A percentile compares a stretch with the other conserved stretches of the same genome.
These are phyloP conservation scores for Takifugu ocellatus DNA, from an alignment of 2,797 vertebrate species.

Conservation along the genomic window DNA sequence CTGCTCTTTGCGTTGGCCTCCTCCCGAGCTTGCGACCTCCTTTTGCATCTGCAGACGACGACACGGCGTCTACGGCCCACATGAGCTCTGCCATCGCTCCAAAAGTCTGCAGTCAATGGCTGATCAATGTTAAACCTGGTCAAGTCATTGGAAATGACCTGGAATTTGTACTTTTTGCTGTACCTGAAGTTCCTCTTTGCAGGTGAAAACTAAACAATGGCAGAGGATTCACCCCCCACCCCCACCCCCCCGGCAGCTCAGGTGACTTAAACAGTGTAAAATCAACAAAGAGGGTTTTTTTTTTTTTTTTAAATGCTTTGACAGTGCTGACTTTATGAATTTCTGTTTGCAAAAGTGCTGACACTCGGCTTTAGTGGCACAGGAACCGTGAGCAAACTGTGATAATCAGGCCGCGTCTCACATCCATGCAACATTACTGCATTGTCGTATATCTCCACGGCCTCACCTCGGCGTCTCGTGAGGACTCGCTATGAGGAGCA, in stretches of 20 bases:
- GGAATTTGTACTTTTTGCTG: too few species aligned
- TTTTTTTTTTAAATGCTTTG: neutral
- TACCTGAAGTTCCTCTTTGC: too few species aligned
- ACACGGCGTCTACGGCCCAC: slow-evolving; percentile 34
- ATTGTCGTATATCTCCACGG: neutral
- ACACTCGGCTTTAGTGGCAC: neutral
- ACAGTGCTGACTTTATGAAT: neutral
- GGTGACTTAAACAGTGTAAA: neutral
- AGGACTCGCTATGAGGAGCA: neutral
- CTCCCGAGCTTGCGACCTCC: slow-evolving; percentile 50
- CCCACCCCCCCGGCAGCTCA: neutral
- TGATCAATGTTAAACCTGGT: too few species aligned
- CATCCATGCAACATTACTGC: neutral
- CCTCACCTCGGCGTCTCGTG: neutral
- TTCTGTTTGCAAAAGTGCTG: neutral
- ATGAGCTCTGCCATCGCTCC: too few species aligned
- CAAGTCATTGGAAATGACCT: too few species aligned
- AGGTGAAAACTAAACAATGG: neutral
- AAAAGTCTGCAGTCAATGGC: too few species aligned
- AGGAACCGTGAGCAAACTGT: neutral
- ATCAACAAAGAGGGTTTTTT: neutral
- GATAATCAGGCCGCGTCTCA: neutral
- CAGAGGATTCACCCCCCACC: neutral
- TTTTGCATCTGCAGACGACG: slow-evolving; percentile 67
- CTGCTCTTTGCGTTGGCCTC: slow-evolving; percentile 31